These are phyloP conservation scores for Neogobius melanostomus DNA, from an alignment of 2,113 vertebrate genomes.

Conservation along the genomic window DNA sequence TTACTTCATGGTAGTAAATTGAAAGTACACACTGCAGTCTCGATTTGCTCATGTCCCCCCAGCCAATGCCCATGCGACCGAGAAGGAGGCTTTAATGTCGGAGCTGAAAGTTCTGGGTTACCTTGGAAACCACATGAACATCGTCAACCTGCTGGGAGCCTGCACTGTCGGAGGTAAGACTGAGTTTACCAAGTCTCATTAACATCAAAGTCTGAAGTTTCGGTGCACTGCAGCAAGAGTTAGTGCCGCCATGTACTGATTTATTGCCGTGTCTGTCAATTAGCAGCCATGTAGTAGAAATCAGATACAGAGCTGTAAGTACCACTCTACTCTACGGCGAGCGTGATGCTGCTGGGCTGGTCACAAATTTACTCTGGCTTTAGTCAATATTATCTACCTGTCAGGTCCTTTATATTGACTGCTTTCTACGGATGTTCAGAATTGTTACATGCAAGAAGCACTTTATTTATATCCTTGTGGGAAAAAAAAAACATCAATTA, in stretches of 20 bases:
- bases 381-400: conserved; percentile 35
- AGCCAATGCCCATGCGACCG: conserved; percentile 92
- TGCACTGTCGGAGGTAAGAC: conserved; percentile 89
- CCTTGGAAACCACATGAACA: conserved; percentile 94
- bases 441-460: conserved; percentile 7
- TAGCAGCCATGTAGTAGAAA: conserved; percentile 37
- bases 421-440: conserved; percentile 7
- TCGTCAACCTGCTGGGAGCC: conserved; percentile 92
- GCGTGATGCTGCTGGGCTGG: conserved; percentile 32
- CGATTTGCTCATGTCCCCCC: conserved; percentile 42
- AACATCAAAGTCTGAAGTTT: not conserved
- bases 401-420: conserved; percentile 41
- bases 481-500: conserved; percentile 1
- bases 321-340: not conserved
- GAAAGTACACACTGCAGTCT: not conserved
- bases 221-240: not conserved
- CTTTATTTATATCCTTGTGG: not conserved
- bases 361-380: conserved; percentile 28
- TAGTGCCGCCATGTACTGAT: conserved; percentile 10
- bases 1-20: not conserved
- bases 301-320: conserved; percentile 35
- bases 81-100: conserved; percentile 95
- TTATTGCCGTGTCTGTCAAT: conserved; percentile 2
- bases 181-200: not conserved
- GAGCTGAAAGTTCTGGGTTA: conserved; percentile 96